Base-by-base conservation (phyloP, 2,797 vertebrate genomes). In the Pseudochromis fuscus region DNA sequence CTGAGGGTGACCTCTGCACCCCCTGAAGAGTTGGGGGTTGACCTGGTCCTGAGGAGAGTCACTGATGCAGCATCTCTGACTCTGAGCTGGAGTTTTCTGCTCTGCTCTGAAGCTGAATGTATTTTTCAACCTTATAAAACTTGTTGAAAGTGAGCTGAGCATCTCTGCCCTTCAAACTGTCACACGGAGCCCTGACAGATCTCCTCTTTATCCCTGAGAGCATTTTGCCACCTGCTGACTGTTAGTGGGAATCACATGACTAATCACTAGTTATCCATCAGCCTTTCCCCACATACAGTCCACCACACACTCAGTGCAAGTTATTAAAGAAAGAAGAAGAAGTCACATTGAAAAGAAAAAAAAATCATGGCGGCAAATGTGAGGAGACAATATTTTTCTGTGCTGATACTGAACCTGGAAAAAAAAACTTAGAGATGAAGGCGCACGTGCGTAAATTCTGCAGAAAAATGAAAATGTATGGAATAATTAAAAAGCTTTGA, bases 161-260 rank as follows among this genome's bases (percentile, higher is more conserved):
- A 10, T 40, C 49, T 42, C 64, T 23, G 63, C 70, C 77, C 79
- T 82, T 87, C 71, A 75, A 51, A 77, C 73, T 57, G 77, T 76
- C 69, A 67, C 63, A 31, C 24, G 24, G 68, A 50, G 2, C 30
- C 0, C 37, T 82, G 74, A 82, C 72, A 45, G 72, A 83, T 82
- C 75, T 61, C 35, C 31, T 80, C 80, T 33, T n/a, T 61, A 89
- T 90, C 78, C 84, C 83, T 90, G 89, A 90, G 89, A 91, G 82
- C 82, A 24, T 68, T 93, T 94, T 94, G 92, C 93, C 93, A 89
- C 88, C 93, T 94, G 80, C 92, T 92, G 93, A 88, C 91, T 74
- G 83, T 44, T 81, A 19, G 28, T 30, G 74, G 92, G 77, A 89
- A 93, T 90, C 87, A 89, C 92, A 92, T 75, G 64, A 77, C 70